Evolutionary conservation across 2,113 vertebrate species (phyloP).

Genomic region (Lophura nycthemera): DNA sequence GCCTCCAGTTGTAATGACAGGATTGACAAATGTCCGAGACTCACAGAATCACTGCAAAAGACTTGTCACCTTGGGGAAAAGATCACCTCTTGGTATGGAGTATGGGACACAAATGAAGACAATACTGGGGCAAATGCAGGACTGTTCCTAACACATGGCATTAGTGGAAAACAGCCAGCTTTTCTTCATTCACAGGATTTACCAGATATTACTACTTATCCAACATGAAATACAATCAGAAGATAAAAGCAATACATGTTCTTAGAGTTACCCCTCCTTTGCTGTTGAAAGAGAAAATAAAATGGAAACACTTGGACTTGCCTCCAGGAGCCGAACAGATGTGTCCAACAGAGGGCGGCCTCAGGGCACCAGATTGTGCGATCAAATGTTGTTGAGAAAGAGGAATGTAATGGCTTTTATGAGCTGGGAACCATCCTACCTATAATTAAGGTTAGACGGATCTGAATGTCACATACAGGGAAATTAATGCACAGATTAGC

Average conservation of each 20-base stretch:
- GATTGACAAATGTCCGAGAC: background rate
- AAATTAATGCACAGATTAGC: background rate
- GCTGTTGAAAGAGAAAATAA: background rate
- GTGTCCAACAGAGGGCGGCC: too few relatives aligned
- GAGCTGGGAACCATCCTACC: too few relatives aligned
- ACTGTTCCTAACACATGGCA: background rate
- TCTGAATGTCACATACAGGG: background rate
- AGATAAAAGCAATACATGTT: background rate
- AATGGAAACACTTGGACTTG: background rate
- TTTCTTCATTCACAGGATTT: background rate
- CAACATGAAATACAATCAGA: background rate
- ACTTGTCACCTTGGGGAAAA: background rate
- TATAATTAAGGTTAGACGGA: too few relatives aligned
- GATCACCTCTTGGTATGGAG: background rate
- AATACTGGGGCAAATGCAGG: background rate
- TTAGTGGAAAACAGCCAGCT: background rate
- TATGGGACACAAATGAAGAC: background rate
- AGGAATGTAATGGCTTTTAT: background rate
- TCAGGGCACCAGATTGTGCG: background rate
- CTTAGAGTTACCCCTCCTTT: background rate
- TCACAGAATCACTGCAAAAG: background rate
- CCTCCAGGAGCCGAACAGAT: too few relatives aligned
- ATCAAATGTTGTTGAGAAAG: background rate
- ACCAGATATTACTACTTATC: background rate
- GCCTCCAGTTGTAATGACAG: background rate